A percentile compares a stretch with the other conserved stretches of the same genome.
Evolutionary conservation across 2,113 vertebrate species (phyloP).

Genomic region (Arvicanthis niloticus): DNA sequence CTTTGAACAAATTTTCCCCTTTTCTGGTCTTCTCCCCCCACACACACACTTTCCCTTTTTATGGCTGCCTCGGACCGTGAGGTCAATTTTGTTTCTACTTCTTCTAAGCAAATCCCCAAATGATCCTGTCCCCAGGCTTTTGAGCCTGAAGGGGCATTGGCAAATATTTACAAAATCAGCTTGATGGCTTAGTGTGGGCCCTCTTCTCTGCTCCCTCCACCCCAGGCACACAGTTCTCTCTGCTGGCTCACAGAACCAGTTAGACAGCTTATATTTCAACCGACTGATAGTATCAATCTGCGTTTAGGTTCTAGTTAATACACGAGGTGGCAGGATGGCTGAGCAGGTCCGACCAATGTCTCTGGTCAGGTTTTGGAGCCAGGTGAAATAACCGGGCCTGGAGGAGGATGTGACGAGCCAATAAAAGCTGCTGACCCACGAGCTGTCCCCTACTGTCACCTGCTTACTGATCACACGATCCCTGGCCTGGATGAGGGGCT

Average conservation of each 20-base stretch:
- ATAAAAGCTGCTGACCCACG: background rate
- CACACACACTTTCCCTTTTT: slow-evolving; percentile 80
- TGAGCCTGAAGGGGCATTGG: slow-evolving; percentile 81
- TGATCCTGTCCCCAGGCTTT: slow-evolving; percentile 82
- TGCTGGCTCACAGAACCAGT: slow-evolving; percentile 75
- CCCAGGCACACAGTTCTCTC: slow-evolving; percentile 75
- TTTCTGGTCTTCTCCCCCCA: slow-evolving; percentile 85
- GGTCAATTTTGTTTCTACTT: slow-evolving; percentile 82
- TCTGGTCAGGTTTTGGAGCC: slow-evolving; percentile 11
- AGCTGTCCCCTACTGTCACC: slow-evolving; percentile 59
- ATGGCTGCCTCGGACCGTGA: slow-evolving; percentile 77
- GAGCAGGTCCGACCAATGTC: too few species aligned
- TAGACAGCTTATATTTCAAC: slow-evolving; percentile 77
- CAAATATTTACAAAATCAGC: slow-evolving; percentile 89
- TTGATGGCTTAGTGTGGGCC: slow-evolving; percentile 82
- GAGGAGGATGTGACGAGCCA: background rate
- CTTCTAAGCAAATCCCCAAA: slow-evolving; percentile 85
- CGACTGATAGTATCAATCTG: slow-evolving; percentile 71
- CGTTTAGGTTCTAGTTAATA: background rate
- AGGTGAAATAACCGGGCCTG: background rate
- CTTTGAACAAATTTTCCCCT: slow-evolving; percentile 78
- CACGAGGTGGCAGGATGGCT: background rate
- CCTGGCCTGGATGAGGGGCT: slow-evolving; percentile 67
- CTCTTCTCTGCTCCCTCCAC: slow-evolving; percentile 76
- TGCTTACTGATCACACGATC: slow-evolving; percentile 56